Conservation (phyloP, 30 jellyfish, hydroid and myxozoan species). For the Turritopsis rubra region DNA sequence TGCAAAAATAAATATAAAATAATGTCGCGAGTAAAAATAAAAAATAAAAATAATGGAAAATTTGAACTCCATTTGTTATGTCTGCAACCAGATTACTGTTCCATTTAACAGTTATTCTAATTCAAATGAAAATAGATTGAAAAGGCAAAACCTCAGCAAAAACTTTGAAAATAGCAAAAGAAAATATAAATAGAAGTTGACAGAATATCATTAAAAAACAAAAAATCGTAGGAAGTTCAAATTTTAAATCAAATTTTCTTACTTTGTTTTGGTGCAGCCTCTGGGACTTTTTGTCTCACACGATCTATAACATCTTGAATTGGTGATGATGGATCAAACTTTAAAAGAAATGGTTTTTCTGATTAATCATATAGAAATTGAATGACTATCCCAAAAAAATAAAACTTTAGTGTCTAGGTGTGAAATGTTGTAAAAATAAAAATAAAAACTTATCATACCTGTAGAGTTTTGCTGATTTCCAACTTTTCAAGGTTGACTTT, state of each 20-base stretch:
- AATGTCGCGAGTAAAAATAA: not conserved
- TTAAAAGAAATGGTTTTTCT: slow-evolving; percentile 8
- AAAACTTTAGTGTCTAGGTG: not conserved
- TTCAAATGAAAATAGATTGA: no score
- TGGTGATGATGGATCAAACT: slow-evolving; percentile 78
- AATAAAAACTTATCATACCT: slow-evolving; percentile 35
- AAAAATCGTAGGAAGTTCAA: no score
- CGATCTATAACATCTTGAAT: slow-evolving; percentile 55
- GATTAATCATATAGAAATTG: not conserved
- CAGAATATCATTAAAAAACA: no score
- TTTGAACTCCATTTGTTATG: no score
- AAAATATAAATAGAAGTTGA: no score
- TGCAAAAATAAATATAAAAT: not conserved
- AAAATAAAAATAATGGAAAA: no score
- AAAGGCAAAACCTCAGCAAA: no score
- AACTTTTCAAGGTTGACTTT: slow-evolving; percentile 59
- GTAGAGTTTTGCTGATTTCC: slow-evolving; percentile 64
- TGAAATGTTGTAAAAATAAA: no score
- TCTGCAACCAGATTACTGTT: no score
- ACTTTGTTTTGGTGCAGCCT: slow-evolving; percentile 77
- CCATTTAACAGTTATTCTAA: no score
- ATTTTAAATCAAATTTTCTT: no score
- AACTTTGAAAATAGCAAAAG: no score
- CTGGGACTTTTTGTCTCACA: slow-evolving; percentile 58
- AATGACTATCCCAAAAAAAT: not conserved